Conservation (phyloP, 23 tunicate species). For the Botrylloides violaceus region DNA sequence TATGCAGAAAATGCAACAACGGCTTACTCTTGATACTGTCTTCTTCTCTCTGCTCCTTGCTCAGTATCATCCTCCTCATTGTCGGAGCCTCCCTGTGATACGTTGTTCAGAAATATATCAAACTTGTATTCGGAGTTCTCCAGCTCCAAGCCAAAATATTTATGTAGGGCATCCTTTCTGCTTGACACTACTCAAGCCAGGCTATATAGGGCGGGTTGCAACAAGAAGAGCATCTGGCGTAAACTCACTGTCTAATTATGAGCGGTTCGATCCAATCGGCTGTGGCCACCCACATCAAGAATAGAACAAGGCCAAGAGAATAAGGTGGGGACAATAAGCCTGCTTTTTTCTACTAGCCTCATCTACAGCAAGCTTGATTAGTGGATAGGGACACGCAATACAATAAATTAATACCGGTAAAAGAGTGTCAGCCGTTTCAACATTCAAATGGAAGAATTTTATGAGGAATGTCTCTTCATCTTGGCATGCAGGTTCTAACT, state of each 20-base stretch:
- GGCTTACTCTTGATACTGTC: slow-evolving; percentile 83
- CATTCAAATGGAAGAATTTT: slow-evolving; percentile 81
- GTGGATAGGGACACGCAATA: too few species aligned
- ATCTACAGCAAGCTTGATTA: too few species aligned
- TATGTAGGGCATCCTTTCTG: too few species aligned
- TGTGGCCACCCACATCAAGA: background rate
- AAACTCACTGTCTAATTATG: background rate
- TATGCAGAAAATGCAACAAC: background rate
- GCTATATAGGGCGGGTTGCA: background rate
- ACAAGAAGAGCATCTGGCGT: background rate
- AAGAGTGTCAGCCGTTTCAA: slow-evolving; percentile 72
- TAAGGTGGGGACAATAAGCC: background rate
- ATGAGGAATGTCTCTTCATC: slow-evolving; percentile 88
- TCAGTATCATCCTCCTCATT: slow-evolving; percentile 87
- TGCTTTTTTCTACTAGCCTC: too few species aligned
- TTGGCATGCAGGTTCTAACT: slow-evolving; percentile 93
- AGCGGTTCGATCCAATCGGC: background rate
- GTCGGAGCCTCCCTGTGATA: slow-evolving; percentile 96
- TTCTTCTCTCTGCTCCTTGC: slow-evolving; percentile 53
- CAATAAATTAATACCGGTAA: slow-evolving; percentile 58
- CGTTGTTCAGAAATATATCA: too few species aligned
- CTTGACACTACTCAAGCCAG: too few species aligned
- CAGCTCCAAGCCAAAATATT: too few species aligned
- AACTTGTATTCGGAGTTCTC: too few species aligned
- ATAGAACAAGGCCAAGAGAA: background rate